phyloP scores from a whole-genome alignment of 92 coral and sea anemone species.

The Phenganax marumi region DNA sequence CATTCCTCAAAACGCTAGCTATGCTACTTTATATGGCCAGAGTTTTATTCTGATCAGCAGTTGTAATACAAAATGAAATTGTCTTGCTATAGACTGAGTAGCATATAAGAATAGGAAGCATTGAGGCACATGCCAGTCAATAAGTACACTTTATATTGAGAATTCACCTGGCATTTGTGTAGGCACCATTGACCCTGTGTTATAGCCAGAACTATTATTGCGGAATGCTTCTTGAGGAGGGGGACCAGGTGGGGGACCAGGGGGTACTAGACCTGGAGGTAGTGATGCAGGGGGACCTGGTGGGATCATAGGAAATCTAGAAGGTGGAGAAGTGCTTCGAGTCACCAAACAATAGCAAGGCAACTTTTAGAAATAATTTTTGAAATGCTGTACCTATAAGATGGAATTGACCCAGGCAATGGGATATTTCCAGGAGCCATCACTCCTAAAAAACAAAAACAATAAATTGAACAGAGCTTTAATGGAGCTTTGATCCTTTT shows the following conservation, averaged over 20 bases:
- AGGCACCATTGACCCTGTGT: background rate
- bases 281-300: slow-evolving; percentile 85
- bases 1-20: background rate
- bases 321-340: too few species aligned
- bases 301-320: slow-evolving; percentile 65
- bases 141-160: background rate
- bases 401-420: slow-evolving; percentile 82
- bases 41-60: too few species aligned
- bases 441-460: slow-evolving; percentile 63
- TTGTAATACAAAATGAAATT: too few species aligned
- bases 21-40: too few species aligned
- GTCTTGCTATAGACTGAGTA: too few species aligned
- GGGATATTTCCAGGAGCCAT: slow-evolving; percentile 93
- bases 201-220: slow-evolving; percentile 55
- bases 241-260: slow-evolving; percentile 67
- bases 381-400: slow-evolving; percentile 67
- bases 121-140: too few species aligned
- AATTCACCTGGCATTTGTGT: background rate
- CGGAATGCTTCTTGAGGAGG: slow-evolving; percentile 59
- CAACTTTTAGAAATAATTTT: background rate
- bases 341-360: too few species aligned
- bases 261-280: slow-evolving; percentile 65
- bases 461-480: background rate
- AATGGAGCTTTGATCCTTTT: background rate
- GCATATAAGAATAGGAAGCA: too few species aligned